Conservation (phyloP, 2,888 invertebrate species). For the Dyspetes luteomarginatus region DNA sequence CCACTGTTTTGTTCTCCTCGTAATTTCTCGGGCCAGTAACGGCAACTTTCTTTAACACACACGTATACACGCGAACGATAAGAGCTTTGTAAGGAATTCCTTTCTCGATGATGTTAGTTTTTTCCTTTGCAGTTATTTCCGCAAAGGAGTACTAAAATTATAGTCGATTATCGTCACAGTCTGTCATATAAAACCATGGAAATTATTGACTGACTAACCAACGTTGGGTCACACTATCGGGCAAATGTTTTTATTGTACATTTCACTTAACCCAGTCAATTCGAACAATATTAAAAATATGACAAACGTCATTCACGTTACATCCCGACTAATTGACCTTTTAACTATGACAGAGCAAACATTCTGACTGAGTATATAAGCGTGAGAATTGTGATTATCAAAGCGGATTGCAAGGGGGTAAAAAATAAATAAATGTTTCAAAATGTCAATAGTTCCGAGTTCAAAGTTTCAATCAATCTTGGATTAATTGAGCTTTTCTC, state of each 20-base stretch:
- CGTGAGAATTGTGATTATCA: not conserved
- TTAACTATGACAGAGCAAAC: not conserved
- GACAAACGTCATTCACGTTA: not conserved
- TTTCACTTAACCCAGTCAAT: not conserved
- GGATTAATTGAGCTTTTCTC: too few relatives aligned
- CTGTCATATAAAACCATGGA: too few relatives aligned
- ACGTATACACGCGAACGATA: too few relatives aligned
- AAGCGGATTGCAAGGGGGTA: too few relatives aligned
- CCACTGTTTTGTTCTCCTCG: constrained; percentile 23
- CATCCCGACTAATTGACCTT: not conserved
- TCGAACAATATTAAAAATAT: not conserved
- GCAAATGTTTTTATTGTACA: not conserved
- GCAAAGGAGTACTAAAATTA: too few relatives aligned
- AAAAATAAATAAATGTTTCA: not conserved
- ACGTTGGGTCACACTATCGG: not conserved
- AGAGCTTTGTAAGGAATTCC: too few relatives aligned
- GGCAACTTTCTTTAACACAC: too few relatives aligned
- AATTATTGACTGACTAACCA: not conserved
- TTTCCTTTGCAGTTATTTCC: too few relatives aligned
- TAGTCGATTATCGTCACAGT: too few relatives aligned
- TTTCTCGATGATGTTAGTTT: too few relatives aligned
- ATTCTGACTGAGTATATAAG: not conserved
- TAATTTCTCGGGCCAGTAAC: too few relatives aligned
- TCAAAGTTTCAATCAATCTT: not conserved
- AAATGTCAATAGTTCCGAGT: not conserved